Conservation (phyloP, 2,113 vertebrate species). For the Microcebus ravelobensis region DNA sequence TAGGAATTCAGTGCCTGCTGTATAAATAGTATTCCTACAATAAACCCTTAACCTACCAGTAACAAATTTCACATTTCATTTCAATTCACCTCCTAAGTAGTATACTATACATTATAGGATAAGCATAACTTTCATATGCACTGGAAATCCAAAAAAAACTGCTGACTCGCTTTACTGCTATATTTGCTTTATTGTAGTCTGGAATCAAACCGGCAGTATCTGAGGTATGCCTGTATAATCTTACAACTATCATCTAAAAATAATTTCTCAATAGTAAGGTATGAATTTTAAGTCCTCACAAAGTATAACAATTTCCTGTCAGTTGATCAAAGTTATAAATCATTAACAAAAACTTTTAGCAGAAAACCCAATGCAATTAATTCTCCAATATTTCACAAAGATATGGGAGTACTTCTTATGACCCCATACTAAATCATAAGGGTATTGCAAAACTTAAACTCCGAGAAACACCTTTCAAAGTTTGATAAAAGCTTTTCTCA, state of each 20-base stretch:
- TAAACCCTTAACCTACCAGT: not conserved
- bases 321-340: not conserved
- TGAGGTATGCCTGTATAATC: not conserved
- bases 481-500: not conserved
- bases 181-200: not conserved
- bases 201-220: not conserved
- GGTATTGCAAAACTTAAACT: not conserved
- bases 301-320: slow-evolving; percentile 17
- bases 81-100: slow-evolving; percentile 1
- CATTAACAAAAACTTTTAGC: slow-evolving; percentile 13
- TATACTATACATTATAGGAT: not conserved
- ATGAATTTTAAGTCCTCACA: not conserved
- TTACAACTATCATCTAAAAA: slow-evolving; percentile 15
- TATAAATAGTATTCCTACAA: slow-evolving; percentile 26
- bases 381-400: not conserved
- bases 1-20: not conserved
- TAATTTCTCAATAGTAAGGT: not conserved
- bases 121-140: not conserved
- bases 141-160: not conserved
- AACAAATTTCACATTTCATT: slow-evolving; percentile 44
- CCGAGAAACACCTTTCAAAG: not conserved
- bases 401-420: not conserved
- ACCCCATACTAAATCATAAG: not conserved
- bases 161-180: not conserved
- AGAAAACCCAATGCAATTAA: slow-evolving; percentile 40